Evolutionary conservation across 2,888 invertebrate species (phyloP), one percentile per base, ranked within the genome.

Genomic region (Lumbricus terrestris): DNA sequence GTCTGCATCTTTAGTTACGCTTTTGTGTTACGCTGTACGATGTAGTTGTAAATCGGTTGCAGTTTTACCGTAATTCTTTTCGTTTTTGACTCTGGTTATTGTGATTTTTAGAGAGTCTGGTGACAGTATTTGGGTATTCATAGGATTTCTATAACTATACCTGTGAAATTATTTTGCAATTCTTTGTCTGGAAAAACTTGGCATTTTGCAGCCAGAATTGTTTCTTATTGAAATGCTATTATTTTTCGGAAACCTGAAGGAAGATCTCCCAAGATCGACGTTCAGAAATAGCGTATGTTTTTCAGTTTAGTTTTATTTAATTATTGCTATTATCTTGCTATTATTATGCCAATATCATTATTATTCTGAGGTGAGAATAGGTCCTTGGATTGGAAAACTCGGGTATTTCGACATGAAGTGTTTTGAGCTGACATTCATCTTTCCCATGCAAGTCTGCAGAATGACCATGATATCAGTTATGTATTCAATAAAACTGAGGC

Each of bases 1-100:
- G 69, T 69, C 69, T 69, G 69, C 69, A 69, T 69, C 69, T n/a
- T 69, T 69, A 69, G 69, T 69, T 69, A 69, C 69, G 69, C 69
- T 69, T 47, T 69, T 69, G 69, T 69, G 69, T 69, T 69, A 69
- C 69, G 69, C 69, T 69, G 69, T 69, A 69, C 69, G 69, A 69
- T 69, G 69, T 69, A 69, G 69, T n/a, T 69, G 69, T 69, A 69
- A 69, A 69, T 69, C 69, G 69, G 69, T 69, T 69, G 69, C 69
- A 69, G 69, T 69, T 69, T 69, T 69, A 69, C n/a, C n/a, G 69
- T 69, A 69, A 69, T 69, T 69, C 69, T 69, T 69, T 47, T 69
- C n/a, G 69, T 69, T 69, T 69, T 69, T 69, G 69, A 69, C 69
- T 69, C 29, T 69, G 69, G 69, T 69, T 69, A 69, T 69, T 69